Conservation (phyloP, 2,888 invertebrate species). For the Cephalotes varians region DNA sequence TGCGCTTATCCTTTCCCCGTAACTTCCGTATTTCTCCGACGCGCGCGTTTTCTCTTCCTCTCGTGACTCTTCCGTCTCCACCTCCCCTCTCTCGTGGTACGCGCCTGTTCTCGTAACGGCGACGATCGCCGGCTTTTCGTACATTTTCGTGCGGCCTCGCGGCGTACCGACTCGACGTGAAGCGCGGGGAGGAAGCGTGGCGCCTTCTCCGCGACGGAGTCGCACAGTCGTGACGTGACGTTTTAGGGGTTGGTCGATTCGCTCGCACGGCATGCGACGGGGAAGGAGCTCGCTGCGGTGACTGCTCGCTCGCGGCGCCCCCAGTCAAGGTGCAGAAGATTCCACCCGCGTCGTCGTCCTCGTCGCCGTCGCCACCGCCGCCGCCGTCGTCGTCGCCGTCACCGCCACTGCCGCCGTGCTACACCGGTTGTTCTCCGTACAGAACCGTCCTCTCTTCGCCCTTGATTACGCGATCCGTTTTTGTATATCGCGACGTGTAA, state of each 20-base stretch:
- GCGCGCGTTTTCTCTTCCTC: constrained; percentile 28
- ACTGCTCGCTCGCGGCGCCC: constrained; percentile 58
- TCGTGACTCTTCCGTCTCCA: constrained; percentile 53
- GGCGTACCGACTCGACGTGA: constrained; percentile 71
- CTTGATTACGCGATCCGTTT: constrained; percentile 38
- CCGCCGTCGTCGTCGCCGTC: neutral
- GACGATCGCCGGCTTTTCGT: constrained; percentile 79
- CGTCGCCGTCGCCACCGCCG: neutral
- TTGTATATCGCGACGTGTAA: constrained; percentile 57
- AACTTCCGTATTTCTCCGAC: constrained; percentile 37
- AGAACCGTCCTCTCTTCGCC: neutral
- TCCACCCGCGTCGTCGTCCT: constrained; percentile 37
- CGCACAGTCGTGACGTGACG: constrained; percentile 76
- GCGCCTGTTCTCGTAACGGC: constrained; percentile 59
- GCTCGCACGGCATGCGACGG: constrained; percentile 72
- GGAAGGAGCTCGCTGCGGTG: constrained; percentile 67
- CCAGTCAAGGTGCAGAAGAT: constrained; percentile 59
- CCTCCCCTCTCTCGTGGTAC: constrained; percentile 53
- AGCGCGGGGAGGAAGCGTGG: constrained; percentile 61
- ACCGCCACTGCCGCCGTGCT: neutral
- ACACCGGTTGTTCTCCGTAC: neutral
- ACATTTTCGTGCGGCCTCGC: constrained; percentile 80
- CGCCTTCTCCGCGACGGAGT: constrained; percentile 61
- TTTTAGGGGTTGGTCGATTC: constrained; percentile 78
- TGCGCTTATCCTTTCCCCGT: neutral